phyloP scores from a whole-genome alignment of 2,113 vertebrate species.

The Atrichornis clamosus region DNA sequence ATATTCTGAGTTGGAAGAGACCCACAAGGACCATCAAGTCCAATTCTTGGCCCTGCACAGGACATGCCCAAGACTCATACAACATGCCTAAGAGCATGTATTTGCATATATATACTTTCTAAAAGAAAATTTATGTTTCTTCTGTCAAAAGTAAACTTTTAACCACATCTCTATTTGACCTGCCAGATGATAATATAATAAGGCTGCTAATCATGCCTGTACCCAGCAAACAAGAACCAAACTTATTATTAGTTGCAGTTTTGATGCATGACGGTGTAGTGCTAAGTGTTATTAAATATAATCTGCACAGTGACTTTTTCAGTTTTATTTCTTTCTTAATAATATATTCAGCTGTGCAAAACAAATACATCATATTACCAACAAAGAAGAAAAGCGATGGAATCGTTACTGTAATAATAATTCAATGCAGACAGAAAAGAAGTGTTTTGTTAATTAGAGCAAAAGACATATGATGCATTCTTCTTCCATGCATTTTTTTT shows the following conservation, averaged over 20 bases:
- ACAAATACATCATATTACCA: not conserved
- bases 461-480: not conserved
- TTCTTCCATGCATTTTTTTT: not conserved
- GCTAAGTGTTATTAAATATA: slow-evolving; percentile 33
- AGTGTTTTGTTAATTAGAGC: not conserved
- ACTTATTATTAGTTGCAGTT: slow-evolving; percentile 7
- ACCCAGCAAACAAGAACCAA: not conserved
- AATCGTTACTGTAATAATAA: not conserved
- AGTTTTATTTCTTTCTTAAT: not conserved
- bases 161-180: not conserved
- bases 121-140: not conserved
- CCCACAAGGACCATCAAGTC: not conserved
- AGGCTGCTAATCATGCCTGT: not conserved
- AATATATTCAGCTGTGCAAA: not conserved
- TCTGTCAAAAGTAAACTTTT: not conserved
- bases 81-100: not conserved
- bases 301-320: slow-evolving; percentile 9
- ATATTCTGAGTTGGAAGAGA: not conserved
- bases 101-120: not conserved
- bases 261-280: not conserved
- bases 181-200: not conserved
- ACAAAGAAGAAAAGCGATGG: not conserved
- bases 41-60: not conserved
- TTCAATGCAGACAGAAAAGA: not conserved
- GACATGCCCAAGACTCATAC: not conserved